Conservation (phyloP, 2,888 invertebrate genomes). For the Cryptocephalus primarius region DNA sequence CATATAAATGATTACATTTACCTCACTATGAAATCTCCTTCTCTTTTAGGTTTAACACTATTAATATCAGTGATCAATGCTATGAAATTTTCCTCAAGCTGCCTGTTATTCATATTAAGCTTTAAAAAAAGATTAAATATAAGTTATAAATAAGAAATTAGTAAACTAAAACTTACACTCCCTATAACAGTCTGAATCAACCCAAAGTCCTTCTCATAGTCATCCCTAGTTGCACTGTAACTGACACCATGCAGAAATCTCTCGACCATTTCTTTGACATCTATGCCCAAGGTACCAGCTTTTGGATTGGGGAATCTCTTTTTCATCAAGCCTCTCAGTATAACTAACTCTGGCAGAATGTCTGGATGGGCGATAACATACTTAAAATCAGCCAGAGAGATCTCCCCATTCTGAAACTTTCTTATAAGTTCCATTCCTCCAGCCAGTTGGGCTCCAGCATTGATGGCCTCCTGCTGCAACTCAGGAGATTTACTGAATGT, state of each 20-base stretch:
- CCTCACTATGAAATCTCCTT: slow-evolving; percentile 60
- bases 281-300: slow-evolving; percentile 53
- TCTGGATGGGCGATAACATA: slow-evolving; percentile 68
- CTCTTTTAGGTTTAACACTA: slow-evolving; percentile 51
- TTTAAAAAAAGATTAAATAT: slow-evolving; percentile 40
- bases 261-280: slow-evolving; percentile 50
- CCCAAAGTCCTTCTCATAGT: slow-evolving; percentile 61
- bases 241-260: slow-evolving; percentile 60
- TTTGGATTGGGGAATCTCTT: slow-evolving; percentile 61
- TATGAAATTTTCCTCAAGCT: slow-evolving; percentile 63
- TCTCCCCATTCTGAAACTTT: slow-evolving; percentile 62
- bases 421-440: slow-evolving; percentile 68
- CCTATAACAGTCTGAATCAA: slow-evolving; percentile 56
- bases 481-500: slow-evolving; percentile 64
- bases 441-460: slow-evolving; percentile 61
- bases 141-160: background rate
- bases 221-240: slow-evolving; percentile 56
- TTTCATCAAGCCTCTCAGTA: slow-evolving; percentile 67
- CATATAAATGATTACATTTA: slow-evolving; percentile 22
- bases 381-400: slow-evolving; percentile 52
- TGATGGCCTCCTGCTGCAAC: slow-evolving; percentile 45
- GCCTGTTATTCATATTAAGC: slow-evolving; percentile 61
- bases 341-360: slow-evolving; percentile 64
- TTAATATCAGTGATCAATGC: slow-evolving; percentile 56
- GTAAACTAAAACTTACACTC: slow-evolving; percentile 39